Base-by-base conservation (phyloP, 1,140 invertebrate genomes). In the Procambarus virginalis region DNA sequence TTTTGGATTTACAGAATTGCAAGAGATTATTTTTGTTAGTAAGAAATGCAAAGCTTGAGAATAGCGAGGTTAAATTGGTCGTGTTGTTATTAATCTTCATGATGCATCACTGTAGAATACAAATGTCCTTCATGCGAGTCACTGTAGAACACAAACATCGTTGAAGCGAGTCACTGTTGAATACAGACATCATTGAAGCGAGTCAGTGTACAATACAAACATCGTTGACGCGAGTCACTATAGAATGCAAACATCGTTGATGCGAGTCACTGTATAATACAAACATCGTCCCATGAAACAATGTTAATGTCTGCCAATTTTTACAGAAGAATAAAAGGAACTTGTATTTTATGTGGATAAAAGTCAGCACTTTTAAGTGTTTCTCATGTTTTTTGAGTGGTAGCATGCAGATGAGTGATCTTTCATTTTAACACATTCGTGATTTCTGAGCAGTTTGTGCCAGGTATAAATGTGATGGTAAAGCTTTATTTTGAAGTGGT, bases 251-350 rank as follows among this genome's bases (percentile, higher is more conserved):
- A 73, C 68, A 73, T 73, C 68, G n/a, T 73, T 34, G 34, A 34
- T 34, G 64, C 20, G 64, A 68, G 17, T 68, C 64, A 68, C 64
- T 68, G 64, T 68, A 68, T 10, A 20, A 14, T 68, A 68, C 68
- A 73, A 73, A 73, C 68, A 73, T 73, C 68, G n/a, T 73, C 60
- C 60, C 60, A 64, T 17, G 1, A 64, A 5, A 73, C 68, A 73
- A 73, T 73, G n/a, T 34, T 73, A 73, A 73, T 73, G 68, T 73
- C 68, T 73, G 68, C 68, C 68, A 73, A 20, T 73, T 73, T 73
- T 73, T 8, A 73, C 8, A 8, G n/a, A 34, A 73, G 5, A 34
- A 22, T 73, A 34, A 73, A 73, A 34, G 68, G n/a, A 73, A 34
- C 20, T 34, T n/a, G 8, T 73, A 34, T 34, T 73, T 73, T 73